Conservation (phyloP, 2,888 invertebrate species). For the Chrysina gloriosa region DNA sequence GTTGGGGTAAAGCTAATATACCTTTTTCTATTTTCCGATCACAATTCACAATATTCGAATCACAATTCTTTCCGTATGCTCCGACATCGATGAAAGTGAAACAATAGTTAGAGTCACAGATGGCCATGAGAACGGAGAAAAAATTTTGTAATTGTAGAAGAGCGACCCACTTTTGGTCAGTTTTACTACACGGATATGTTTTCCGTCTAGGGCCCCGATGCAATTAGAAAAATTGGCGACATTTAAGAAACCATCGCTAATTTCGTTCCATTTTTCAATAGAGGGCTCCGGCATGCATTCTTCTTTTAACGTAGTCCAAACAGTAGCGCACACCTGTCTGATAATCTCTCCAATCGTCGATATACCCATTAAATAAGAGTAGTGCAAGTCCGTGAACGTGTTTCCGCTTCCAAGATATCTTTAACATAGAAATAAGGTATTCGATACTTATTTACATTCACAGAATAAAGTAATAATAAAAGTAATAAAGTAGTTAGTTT, state of each 20-base stretch:
- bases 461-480: too few species aligned
- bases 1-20: not conserved
- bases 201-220: slow-evolving; percentile 30
- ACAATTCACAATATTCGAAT: not conserved
- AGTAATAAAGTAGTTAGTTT: too few species aligned
- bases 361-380: slow-evolving; percentile 54
- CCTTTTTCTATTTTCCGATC: not conserved
- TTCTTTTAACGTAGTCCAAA: slow-evolving; percentile 5
- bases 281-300: slow-evolving; percentile 16
- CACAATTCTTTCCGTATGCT: not conserved
- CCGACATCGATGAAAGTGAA: not conserved
- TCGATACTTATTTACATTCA: too few species aligned
- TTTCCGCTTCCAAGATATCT: slow-evolving; percentile 54
- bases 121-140: not conserved
- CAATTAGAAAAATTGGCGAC: slow-evolving; percentile 16
- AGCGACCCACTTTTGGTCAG: slow-evolving; percentile 7
- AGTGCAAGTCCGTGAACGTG: slow-evolving; percentile 54
- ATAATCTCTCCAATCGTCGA: slow-evolving; percentile 55
- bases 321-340: slow-evolving; percentile 52
- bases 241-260: slow-evolving; percentile 1
- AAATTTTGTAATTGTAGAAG: slow-evolving; percentile 17
- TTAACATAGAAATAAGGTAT: too few species aligned
- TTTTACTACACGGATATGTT: slow-evolving; percentile 18
- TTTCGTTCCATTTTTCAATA: slow-evolving; percentile 3
- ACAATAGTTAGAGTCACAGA: not conserved